phyloP scores from a whole-genome alignment of 2,888 invertebrate species.

The Drosophila nr. medialis region DNA sequence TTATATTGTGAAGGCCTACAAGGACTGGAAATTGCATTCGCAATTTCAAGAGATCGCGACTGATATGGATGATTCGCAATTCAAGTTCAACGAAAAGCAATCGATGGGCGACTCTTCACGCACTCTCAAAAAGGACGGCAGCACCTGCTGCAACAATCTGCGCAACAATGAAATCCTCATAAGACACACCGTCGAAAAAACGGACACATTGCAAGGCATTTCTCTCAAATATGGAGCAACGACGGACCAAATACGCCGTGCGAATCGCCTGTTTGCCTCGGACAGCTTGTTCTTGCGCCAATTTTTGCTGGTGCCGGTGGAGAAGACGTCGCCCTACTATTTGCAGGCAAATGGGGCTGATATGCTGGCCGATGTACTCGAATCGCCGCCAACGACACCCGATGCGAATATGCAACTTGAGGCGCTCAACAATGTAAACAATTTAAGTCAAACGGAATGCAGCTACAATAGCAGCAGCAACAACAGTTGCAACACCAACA shows the following conservation, averaged over 20 bases:
- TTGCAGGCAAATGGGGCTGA: conserved; percentile 84
- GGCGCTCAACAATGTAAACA: conserved; percentile 82
- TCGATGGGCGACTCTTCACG: conserved; percentile 93
- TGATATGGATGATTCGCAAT: conserved; percentile 90
- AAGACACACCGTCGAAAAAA: conserved; percentile 92
- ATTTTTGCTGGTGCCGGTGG: conserved; percentile 93
- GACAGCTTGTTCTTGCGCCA: conserved; percentile 97
- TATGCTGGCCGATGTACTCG: conserved; percentile 54
- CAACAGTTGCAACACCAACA: conserved; percentile 60
- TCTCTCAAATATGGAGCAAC: conserved; percentile 96
- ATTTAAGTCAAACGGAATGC: conserved; percentile 47
- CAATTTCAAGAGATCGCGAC: conserved; percentile 85
- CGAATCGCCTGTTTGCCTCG: conserved; percentile 95
- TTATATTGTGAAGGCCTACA: conserved; percentile 84
- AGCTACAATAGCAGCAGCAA: conserved; percentile 27
- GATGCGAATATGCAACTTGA: conserved; percentile 62
- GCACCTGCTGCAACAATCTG: conserved; percentile 89
- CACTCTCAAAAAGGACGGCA: conserved; percentile 94
- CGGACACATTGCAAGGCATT: conserved; percentile 96
- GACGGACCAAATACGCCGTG: conserved; percentile 96
- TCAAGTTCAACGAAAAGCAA: conserved; percentile 92
- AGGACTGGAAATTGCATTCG: conserved; percentile 84
- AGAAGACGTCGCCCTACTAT: conserved; percentile 88
- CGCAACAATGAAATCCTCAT: conserved; percentile 92
- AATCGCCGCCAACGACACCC: conserved; percentile 80